phyloP scores from a whole-genome alignment of 2,113 vertebrate genomes.

The Sinocyclocheilus grahami region DNA sequence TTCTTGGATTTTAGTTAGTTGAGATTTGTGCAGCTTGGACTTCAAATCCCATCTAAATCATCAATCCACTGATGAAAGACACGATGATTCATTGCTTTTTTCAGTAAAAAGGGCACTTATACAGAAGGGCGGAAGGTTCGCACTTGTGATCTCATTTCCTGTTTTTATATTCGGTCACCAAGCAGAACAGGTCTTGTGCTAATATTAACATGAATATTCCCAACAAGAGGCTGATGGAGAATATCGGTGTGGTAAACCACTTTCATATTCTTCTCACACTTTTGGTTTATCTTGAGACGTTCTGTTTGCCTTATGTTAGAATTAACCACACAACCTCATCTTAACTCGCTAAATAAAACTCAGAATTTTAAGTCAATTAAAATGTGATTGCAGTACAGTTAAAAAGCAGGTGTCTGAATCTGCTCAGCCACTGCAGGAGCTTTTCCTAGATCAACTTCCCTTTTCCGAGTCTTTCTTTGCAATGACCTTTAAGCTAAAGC shows the following conservation, averaged over 20 bases:
- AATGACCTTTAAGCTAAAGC: not conserved
- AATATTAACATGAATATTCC: not conserved
- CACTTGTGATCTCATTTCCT: not conserved
- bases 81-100: too few relatives aligned
- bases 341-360: not conserved
- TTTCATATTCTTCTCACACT: not conserved
- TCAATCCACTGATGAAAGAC: too few relatives aligned
- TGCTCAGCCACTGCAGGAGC: not conserved
- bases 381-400: not conserved
- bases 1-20: too few relatives aligned
- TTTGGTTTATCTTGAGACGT: conserved; percentile 1
- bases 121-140: not conserved
- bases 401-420: not conserved
- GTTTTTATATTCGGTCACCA: not conserved
- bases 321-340: not conserved
- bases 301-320: not conserved
- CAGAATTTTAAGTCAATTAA: too few relatives aligned
- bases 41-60: too few relatives aligned
- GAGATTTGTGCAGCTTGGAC: not conserved
- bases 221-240: not conserved
- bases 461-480: not conserved
- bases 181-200: not conserved
- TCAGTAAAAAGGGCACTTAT: too few relatives aligned
- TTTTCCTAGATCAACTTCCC: not conserved
- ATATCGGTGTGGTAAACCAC: not conserved